Percentiles rank a stretch among this genome's conserved stretches.
Evolutionary conservation across 2,113 vertebrate species (phyloP).

Genomic region (Progne subis): DNA sequence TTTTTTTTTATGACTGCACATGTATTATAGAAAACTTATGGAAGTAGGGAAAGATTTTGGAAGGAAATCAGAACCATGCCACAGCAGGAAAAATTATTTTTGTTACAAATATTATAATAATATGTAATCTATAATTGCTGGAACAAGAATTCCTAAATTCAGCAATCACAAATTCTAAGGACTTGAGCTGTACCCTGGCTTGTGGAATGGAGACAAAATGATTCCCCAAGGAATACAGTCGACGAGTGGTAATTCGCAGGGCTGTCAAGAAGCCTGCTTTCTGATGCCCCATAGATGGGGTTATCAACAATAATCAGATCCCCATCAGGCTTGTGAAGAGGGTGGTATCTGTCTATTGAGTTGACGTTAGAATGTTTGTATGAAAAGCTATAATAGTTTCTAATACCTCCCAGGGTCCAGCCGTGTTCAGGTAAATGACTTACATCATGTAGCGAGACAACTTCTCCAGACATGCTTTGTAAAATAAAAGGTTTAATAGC

Average conservation of each 20-base stretch:
- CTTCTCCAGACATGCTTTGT: no score
- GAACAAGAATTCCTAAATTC: not conserved
- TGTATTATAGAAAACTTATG: not conserved
- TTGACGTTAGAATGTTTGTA: not conserved
- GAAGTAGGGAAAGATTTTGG: not conserved
- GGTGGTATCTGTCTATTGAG: not conserved
- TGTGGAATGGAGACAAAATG: not conserved
- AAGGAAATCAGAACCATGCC: not conserved
- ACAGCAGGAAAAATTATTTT: not conserved
- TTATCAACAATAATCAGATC: not conserved
- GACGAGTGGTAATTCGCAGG: not conserved
- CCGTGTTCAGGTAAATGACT: no score
- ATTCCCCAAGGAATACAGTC: not conserved
- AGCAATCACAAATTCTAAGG: not conserved
- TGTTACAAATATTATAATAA: not conserved
- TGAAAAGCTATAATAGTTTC: not conserved
- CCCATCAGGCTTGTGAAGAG: not conserved
- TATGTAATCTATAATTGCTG: not conserved
- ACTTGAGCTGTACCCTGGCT: not conserved
- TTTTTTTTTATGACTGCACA: not conserved
- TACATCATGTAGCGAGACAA: no score
- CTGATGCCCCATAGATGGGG: not conserved
- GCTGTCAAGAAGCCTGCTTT: not conserved
- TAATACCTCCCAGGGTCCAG: no score
- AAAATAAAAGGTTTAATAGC: no score